Percentiles rank a stretch among this genome's conserved stretches.
phyloP scores from a whole-genome alignment of 2,797 vertebrate species.

The Carduelis carduelis region DNA sequence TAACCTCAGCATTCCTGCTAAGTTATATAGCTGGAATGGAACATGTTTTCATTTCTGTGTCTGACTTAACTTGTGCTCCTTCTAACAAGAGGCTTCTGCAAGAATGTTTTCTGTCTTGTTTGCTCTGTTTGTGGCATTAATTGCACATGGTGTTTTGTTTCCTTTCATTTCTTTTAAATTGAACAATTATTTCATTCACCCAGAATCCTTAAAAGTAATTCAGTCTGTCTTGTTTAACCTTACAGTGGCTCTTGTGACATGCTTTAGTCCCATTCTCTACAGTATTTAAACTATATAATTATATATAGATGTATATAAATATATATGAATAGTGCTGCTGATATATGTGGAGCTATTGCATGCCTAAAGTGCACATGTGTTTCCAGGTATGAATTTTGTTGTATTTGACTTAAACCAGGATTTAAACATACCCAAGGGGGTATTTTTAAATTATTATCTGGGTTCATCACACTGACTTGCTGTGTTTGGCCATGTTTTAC shows the following conservation, averaged over 20 bases:
- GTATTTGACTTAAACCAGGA: neutral
- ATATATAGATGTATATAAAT: neutral
- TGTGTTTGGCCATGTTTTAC: neutral
- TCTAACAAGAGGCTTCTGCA: neutral
- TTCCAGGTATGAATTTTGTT: neutral
- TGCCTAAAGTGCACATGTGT: neutral
- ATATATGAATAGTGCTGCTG: neutral
- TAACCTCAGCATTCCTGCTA: neutral
- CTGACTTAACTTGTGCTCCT: neutral
- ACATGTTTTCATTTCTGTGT: neutral
- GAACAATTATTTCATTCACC: neutral
- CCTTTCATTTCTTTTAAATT: neutral
- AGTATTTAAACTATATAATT: neutral
- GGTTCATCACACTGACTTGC: neutral
- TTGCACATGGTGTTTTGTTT: neutral
- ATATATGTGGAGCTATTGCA: neutral
- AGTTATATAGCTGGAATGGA: neutral
- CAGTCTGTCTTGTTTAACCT: neutral
- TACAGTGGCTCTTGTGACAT: neutral
- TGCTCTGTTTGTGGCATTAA: conserved; percentile 14
- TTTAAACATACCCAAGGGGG: neutral
- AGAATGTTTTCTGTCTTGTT: neutral
- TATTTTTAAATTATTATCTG: neutral
- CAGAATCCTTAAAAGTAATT: neutral
- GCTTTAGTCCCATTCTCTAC: neutral